Evolutionary conservation across 2,113 vertebrate genomes (phyloP).

Genomic region (Hippotragus niger): DNA sequence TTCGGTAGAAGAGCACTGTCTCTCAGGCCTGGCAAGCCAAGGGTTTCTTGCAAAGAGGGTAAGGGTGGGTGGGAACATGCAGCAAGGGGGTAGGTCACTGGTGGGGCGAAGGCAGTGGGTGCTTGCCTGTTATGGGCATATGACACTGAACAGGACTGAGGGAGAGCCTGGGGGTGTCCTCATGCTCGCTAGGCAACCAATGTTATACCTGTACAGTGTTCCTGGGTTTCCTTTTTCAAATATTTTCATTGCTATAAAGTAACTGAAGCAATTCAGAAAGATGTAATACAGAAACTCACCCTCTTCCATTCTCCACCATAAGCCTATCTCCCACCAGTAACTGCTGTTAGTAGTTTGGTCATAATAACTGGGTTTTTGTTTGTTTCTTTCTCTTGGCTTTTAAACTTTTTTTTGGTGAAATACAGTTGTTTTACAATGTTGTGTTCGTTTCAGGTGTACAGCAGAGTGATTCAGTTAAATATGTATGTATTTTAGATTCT

Average conservation of each 20-base stretch:
- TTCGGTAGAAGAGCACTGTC: accelerated
- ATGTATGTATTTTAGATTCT: neutral
- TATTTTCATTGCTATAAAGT: neutral
- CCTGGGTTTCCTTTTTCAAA: neutral
- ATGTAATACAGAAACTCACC: neutral
- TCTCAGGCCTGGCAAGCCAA: neutral
- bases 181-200: neutral
- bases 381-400: neutral
- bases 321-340: neutral
- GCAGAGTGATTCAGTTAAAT: neutral
- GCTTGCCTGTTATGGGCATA: neutral
- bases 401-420: neutral
- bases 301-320: neutral
- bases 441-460: neutral
- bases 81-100: neutral
- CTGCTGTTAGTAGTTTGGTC: neutral
- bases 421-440: neutral
- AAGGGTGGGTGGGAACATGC: accelerated
- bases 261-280: neutral
- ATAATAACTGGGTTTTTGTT: neutral
- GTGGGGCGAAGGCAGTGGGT: neutral
- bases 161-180: neutral
- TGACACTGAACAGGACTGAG: neutral
- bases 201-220: neutral
- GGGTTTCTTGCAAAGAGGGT: neutral